These are phyloP conservation scores for Philotrypesis tridentata DNA, from an alignment of 1,140 invertebrate genomes.

Conservation along the genomic window DNA sequence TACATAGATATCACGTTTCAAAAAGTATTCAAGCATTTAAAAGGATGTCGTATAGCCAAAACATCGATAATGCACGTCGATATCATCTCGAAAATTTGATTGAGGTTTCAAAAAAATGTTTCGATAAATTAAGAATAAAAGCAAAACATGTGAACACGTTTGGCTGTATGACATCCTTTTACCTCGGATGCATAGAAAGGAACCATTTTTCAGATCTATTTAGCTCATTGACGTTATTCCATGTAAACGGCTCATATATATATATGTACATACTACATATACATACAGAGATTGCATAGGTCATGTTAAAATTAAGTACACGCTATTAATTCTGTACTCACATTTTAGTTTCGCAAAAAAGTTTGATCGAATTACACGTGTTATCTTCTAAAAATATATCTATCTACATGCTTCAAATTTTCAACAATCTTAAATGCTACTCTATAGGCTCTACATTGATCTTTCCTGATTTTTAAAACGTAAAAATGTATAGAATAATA, in stretches of 20 bases:
- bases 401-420: not conserved
- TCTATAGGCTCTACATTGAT: conserved; percentile 2
- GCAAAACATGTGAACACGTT: too few species aligned
- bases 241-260: not conserved
- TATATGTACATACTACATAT: too few species aligned
- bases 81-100: too few species aligned
- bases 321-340: conserved; percentile 30
- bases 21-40: conserved; percentile 22
- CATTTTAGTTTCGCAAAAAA: not conserved
- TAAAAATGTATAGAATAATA: conserved; percentile 1
- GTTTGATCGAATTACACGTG: not conserved
- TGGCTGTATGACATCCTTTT: too few species aligned
- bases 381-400: not conserved
- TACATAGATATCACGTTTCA: conserved; percentile 53
- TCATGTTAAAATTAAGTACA: conserved; percentile 37
- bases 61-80: too few species aligned
- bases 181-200: conserved; percentile 7
- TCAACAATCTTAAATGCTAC: conserved; percentile 34
- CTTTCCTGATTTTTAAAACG: conserved; percentile 14
- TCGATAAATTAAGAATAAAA: too few species aligned
- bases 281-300: too few species aligned
- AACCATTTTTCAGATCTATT: conserved; percentile 30
- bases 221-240: not conserved
- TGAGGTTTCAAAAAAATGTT: too few species aligned
- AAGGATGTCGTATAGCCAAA: too few species aligned